phyloP scores from a whole-genome alignment of 2,113 vertebrate species.

The Osmerus mordax region DNA sequence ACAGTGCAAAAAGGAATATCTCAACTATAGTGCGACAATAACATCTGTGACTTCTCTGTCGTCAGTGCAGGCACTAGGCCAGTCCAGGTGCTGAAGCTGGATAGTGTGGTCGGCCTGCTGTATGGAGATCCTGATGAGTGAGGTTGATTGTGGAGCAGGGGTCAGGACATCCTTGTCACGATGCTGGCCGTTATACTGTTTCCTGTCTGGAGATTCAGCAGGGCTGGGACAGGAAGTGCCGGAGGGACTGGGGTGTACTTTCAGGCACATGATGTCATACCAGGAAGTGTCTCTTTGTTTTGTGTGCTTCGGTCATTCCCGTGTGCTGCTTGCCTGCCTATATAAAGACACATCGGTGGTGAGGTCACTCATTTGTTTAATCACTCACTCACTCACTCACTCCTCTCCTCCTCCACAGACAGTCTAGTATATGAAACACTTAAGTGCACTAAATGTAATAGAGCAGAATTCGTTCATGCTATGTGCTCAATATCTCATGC shows the following conservation, averaged over 20 bases:
- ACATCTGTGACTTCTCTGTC: no score
- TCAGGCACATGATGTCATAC: constrained; percentile 68
- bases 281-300: constrained; percentile 64
- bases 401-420: constrained; percentile 2
- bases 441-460: constrained; percentile 25
- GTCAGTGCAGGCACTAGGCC: background rate
- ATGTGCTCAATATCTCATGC: constrained; percentile 18
- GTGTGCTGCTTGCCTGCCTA: constrained; percentile 22
- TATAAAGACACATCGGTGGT: constrained; percentile 13
- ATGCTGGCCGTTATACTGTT: constrained; percentile 44
- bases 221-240: constrained; percentile 63
- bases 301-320: constrained; percentile 56
- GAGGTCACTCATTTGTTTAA: constrained; percentile 32
- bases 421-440: background rate
- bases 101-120: background rate
- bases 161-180: constrained; percentile 52
- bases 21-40: no score
- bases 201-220: constrained; percentile 53
- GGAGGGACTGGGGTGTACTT: constrained; percentile 39
- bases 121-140: background rate
- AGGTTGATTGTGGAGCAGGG: background rate
- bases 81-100: background rate
- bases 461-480: constrained; percentile 12
- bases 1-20: background rate
- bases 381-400: background rate